A percentile compares a stretch with the other conserved stretches of the same genome.
Conservation (phyloP, 1,140 invertebrate genomes). For the Drosophila paulistorum region DNA sequence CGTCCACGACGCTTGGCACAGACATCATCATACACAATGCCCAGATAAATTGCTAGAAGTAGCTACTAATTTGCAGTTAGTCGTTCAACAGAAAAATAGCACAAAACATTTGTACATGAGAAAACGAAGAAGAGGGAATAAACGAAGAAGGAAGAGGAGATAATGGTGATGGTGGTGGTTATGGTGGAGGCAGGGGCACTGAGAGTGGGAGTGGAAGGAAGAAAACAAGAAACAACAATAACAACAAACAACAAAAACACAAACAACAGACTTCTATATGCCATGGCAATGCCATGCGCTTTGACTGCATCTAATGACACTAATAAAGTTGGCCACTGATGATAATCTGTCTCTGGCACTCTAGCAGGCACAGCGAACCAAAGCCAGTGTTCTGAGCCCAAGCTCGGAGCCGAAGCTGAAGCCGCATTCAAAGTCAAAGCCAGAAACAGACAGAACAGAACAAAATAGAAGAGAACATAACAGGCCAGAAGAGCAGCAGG, state of each 20-base stretch:
- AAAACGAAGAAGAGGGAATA: slow-evolving; percentile 29
- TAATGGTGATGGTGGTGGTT: neutral
- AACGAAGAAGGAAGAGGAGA: slow-evolving; percentile 4
- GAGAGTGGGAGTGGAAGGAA: neutral
- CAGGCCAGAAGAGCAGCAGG: slow-evolving; percentile 48
- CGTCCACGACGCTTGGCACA: slow-evolving; percentile 6
- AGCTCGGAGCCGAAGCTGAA: neutral
- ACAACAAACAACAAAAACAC: slow-evolving; percentile 35
- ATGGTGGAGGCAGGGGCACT: no score
- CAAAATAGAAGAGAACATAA: slow-evolving; percentile 4
- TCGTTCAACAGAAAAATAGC: slow-evolving; percentile 45
- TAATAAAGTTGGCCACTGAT: slow-evolving; percentile 78
- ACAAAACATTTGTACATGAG: slow-evolving; percentile 27
- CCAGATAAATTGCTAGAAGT: slow-evolving; percentile 76
- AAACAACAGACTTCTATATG: slow-evolving; percentile 45
- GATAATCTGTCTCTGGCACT: slow-evolving; percentile 76
- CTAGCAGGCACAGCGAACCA: neutral
- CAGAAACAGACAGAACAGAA: neutral
- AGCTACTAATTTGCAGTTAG: slow-evolving; percentile 78
- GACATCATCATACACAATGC: slow-evolving; percentile 46
- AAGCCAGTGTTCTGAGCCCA: slow-evolving; percentile 4
- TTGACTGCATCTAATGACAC: slow-evolving; percentile 78
- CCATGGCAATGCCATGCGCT: slow-evolving; percentile 62
- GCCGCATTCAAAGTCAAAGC: neutral
- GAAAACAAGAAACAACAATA: slow-evolving; percentile 20